A percentile compares a stretch with the other conserved stretches of the same genome.
Evolutionary conservation across 2,888 invertebrate species (phyloP).

Genomic region (Caenorhabditis sp.): DNA sequence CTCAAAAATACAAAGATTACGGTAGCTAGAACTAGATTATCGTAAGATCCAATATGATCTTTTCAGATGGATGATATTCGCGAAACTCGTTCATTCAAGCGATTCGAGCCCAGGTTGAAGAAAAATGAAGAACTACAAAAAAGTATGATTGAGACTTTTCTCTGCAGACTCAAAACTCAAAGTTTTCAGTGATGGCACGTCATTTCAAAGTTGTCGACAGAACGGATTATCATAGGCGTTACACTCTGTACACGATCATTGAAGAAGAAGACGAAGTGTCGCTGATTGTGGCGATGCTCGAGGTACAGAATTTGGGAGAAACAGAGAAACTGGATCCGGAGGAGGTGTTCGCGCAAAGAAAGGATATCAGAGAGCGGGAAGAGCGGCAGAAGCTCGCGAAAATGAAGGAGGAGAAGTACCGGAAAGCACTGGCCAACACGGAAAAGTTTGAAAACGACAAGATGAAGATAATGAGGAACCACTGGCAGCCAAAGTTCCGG

Average conservation of each 20-base stretch:
- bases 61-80: conserved; percentile 28
- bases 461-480: conserved; percentile 22
- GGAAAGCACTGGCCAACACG: neutral
- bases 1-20: too few species aligned
- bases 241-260: conserved; percentile 8
- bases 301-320: neutral
- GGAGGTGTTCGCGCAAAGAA: conserved; percentile 4
- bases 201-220: conserved; percentile 35
- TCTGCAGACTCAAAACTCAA: too few species aligned
- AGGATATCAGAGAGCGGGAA: neutral
- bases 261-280: conserved; percentile 24
- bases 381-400: neutral
- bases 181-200: conserved; percentile 24
- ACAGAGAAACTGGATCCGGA: conserved; percentile 13
- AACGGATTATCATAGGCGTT: neutral
- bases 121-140: conserved; percentile 10
- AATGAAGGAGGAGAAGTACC: neutral
- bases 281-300: neutral
- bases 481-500: conserved; percentile 9
- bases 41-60: too few species aligned
- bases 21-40: too few species aligned
- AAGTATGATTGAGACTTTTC: neutral
- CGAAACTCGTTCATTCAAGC: conserved; percentile 7
- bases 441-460: conserved; percentile 2
- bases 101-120: conserved; percentile 35